phyloP scores from a whole-genome alignment of 2,888 invertebrate genomes.

The Nebria brevicollis region DNA sequence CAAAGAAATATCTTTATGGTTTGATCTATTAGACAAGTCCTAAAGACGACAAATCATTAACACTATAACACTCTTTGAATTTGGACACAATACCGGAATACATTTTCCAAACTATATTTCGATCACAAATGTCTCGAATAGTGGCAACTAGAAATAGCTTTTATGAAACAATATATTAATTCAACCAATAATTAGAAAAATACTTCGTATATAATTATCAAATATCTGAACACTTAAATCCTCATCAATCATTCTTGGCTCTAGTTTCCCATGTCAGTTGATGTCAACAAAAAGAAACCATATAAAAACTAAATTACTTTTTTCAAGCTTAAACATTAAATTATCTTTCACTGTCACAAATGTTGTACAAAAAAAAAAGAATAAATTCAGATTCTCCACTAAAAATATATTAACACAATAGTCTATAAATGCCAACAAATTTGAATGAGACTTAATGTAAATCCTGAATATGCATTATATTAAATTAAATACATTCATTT shows the following conservation, averaged over 20 bases:
- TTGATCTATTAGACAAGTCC: no score
- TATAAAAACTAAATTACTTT: constrained; percentile 34
- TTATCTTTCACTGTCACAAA: background rate
- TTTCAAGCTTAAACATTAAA: constrained; percentile 21
- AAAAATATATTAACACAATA: background rate
- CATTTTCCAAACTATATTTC: no score
- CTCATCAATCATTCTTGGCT: constrained; percentile 38
- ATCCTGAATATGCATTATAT: background rate
- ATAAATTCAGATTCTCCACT: background rate
- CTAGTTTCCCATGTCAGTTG: constrained; percentile 28
- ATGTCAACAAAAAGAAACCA: constrained; percentile 37
- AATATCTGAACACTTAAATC: constrained; percentile 37
- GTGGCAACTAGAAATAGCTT: no score
- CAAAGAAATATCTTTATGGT: no score
- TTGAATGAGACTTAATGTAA: background rate
- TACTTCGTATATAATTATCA: constrained; percentile 26
- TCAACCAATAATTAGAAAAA: background rate
- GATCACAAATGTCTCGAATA: no score
- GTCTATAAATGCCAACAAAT: background rate
- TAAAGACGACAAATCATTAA: no score
- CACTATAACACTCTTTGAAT: no score
- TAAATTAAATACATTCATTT: background rate
- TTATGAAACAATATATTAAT: background rate
- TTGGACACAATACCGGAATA: no score
- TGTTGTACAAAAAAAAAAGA: background rate